A percentile compares a stretch with the other conserved stretches of the same genome.
phyloP scores from a whole-genome alignment of 1,140 invertebrate species.

The Solen grandis region DNA sequence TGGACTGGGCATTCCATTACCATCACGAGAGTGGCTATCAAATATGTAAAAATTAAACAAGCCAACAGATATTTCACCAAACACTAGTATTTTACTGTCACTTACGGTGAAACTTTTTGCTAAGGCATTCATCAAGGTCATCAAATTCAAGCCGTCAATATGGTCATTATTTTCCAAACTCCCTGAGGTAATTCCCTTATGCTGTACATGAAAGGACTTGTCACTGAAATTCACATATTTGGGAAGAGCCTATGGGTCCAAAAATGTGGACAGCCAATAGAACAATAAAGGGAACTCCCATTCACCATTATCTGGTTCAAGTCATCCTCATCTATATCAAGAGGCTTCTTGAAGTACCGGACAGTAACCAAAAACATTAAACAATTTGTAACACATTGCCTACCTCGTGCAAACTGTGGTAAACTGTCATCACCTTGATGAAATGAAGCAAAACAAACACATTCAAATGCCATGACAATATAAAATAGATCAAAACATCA shows the following conservation, averaged over 20 bases:
- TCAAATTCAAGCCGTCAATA: no score
- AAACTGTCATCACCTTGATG: not conserved
- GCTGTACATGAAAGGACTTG: not conserved
- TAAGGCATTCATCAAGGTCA: no score
- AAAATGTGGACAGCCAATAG: not conserved
- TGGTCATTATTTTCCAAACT: no score
- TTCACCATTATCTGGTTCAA: not conserved
- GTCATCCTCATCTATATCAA: not conserved
- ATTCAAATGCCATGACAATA: no score
- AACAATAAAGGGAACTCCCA: not conserved
- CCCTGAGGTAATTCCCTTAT: no score
- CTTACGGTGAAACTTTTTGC: no score
- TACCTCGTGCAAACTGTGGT: not conserved
- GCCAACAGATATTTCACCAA: not conserved
- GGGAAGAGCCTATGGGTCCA: not conserved
- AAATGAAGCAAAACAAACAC: not conserved
- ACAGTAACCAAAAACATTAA: not conserved
- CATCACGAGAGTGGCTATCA: constrained; percentile 26
- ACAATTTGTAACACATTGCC: not conserved
- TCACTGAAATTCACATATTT: not conserved
- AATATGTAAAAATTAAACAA: not conserved
- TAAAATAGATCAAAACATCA: no score
- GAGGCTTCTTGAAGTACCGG: not conserved
- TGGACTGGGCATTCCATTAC: not conserved
- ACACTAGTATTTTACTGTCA: not conserved